These are phyloP conservation scores for Phrynosoma blainvillii DNA, from an alignment of 2,113 vertebrate genomes.

Conservation along the genomic window DNA sequence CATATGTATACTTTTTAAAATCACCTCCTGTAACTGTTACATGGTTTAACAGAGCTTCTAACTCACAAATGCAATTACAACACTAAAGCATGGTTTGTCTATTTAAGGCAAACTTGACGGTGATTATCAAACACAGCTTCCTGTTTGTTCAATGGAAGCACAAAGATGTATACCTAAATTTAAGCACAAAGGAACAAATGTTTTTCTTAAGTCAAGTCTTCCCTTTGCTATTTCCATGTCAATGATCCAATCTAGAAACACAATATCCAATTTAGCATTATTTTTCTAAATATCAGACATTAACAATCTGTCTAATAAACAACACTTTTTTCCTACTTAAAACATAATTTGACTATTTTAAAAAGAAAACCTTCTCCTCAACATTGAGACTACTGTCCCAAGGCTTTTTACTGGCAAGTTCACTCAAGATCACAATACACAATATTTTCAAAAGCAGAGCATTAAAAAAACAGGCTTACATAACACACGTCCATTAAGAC, in stretches of 20 bases:
- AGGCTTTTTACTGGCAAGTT: background rate
- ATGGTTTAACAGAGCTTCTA: constrained; percentile 10
- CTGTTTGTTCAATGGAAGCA: constrained; percentile 6
- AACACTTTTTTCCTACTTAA: background rate
- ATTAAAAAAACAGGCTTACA: background rate
- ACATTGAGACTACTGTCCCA: background rate
- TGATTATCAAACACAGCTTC: constrained; percentile 28
- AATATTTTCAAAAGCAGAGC: background rate
- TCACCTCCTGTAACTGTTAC: constrained; percentile 5
- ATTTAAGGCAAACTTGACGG: constrained; percentile 19
- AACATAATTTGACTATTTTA: background rate
- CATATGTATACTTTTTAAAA: constrained; percentile 15
- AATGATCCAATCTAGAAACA: background rate
- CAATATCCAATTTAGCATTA: background rate
- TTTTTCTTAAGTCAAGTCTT: background rate
- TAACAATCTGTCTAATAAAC: background rate
- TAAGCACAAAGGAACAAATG: constrained; percentile 12
- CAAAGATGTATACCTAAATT: constrained; percentile 16
- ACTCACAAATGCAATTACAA: constrained; percentile 1
- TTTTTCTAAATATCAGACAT: background rate
- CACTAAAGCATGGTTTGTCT: constrained; percentile 1
- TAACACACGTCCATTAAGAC: background rate
- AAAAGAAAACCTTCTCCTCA: background rate
- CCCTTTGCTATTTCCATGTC: background rate
- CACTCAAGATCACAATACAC: background rate